Base-by-base conservation (phyloP, 2,113 vertebrate genomes). In the Prunella fulvescens region DNA sequence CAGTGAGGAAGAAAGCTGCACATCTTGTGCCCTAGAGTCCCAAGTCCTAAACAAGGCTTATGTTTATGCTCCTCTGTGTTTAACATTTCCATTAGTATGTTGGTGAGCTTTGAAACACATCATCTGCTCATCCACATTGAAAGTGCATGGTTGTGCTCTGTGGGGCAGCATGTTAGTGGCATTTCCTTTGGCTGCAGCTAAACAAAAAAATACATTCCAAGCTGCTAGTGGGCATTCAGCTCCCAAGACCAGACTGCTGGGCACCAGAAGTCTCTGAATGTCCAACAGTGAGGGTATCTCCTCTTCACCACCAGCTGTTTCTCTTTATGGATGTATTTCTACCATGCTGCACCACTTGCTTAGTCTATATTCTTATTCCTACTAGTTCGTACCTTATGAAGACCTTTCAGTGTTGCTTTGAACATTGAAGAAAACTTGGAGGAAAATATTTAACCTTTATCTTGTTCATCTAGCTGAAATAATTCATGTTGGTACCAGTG, bases 41-140 rank as follows among this genome's bases (percentile, higher is more conserved):
- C 31, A 64, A 70, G 47, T 25, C 31, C 35, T 81, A 31, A 70
- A 66, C 54, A 65, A 42, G 29, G 9, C 10, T 48, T 42, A 45
- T 3, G 24, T 26, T 70, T 64, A 40, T 47, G 42, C 6, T 62
- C 2, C 35, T 83, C 33, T n/a, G 12, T 62, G 18, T 86, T 94
- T 35, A 72, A 42, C 18, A 7, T 39, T 73, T 50, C 25, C 22
- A 17, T 69, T 26, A 48, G 6, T 53, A 13, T 26, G 19, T 42
- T 72, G 39, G 40, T 1, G 7, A 66, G 35, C n/a, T 70, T 78
- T 88, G 60, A 66, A 81, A 62, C 1, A 3, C 33, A 25, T 54
- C 45, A 24, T 31, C 24, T 9, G 4, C 45, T 76, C 31, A n/a
- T 11, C 20, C 2, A 11, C 2, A 0, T 2, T n/a, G 58, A 42